Percentiles rank a stretch among this genome's conserved stretches.
Evolutionary conservation across 2,797 vertebrate genomes (phyloP).

Genomic region (Alauda arvensis): DNA sequence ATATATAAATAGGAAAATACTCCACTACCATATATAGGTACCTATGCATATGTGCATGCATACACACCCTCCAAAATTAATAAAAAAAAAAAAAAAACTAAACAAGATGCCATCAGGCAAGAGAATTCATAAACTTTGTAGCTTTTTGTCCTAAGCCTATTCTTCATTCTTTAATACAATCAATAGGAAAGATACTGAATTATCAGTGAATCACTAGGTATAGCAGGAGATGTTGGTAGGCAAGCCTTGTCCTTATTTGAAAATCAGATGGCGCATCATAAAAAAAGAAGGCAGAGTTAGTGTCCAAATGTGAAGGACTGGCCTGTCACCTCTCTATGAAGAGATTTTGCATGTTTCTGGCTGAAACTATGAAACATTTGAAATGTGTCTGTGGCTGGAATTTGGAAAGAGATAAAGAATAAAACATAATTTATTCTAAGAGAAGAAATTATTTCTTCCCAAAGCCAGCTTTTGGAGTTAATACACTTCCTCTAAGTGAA

Average conservation of each 20-base stretch:
- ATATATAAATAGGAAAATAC: not conserved
- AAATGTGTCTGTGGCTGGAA: not conserved
- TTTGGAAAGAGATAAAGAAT: not conserved
- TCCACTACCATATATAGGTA: not conserved
- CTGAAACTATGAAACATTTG: not conserved
- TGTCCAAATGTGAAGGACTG: not conserved
- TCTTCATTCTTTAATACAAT: not conserved
- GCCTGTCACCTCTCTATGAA: not conserved
- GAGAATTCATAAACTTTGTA: not conserved
- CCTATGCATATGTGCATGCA: too few species aligned
- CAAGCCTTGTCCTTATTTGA: not conserved
- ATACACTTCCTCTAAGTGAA: not conserved
- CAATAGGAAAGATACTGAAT: not conserved
- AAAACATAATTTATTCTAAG: not conserved
- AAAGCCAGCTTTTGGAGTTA: not conserved
- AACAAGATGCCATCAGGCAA: not conserved
- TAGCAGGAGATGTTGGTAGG: not conserved
- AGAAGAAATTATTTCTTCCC: not conserved
- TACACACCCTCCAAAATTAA: not conserved
- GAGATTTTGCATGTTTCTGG: not conserved
- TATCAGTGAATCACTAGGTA: not conserved
- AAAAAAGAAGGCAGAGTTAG: not conserved
- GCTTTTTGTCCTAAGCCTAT: not conserved
- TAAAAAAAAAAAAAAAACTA: not conserved
- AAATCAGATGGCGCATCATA: not conserved